A percentile compares a stretch with the other conserved stretches of the same genome.
Conservation (phyloP, 1,140 invertebrate genomes). For the Cydia pomonella region DNA sequence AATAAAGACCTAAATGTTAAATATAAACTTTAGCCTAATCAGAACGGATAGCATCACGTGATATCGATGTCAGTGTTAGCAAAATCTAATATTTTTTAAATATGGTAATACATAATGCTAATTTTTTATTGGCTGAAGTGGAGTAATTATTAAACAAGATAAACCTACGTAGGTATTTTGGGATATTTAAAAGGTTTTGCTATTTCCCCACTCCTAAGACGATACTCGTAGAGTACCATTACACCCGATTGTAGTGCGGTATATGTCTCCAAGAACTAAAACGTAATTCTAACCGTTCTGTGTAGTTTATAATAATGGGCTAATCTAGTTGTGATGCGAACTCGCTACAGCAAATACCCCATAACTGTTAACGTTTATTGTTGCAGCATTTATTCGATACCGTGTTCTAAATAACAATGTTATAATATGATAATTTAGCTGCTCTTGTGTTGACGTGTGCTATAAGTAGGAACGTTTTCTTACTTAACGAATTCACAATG, state of each 20-base stretch:
- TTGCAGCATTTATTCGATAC: slow-evolving; percentile 41
- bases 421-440: slow-evolving; percentile 48
- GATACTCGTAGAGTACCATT: too few relatives aligned
- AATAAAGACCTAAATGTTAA: not conserved
- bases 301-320: slow-evolving; percentile 7
- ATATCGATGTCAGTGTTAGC: not conserved
- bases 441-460: not conserved
- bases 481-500: not conserved
- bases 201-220: too few relatives aligned
- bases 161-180: too few relatives aligned
- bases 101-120: too few relatives aligned
- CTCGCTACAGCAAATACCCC: slow-evolving; percentile 2
- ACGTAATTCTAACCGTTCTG: not conserved
- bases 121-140: too few relatives aligned
- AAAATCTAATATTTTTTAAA: not conserved
- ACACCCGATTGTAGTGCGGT: too few relatives aligned
- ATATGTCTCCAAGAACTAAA: too few relatives aligned
- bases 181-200: too few relatives aligned
- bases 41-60: not conserved
- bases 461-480: not conserved
- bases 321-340: not conserved
- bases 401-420: slow-evolving; percentile 67
- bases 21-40: not conserved
- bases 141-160: too few relatives aligned
- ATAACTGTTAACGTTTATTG: slow-evolving; percentile 27